Base-by-base conservation (phyloP, 1,140 invertebrate species). In the Monochamus saltuarius region DNA sequence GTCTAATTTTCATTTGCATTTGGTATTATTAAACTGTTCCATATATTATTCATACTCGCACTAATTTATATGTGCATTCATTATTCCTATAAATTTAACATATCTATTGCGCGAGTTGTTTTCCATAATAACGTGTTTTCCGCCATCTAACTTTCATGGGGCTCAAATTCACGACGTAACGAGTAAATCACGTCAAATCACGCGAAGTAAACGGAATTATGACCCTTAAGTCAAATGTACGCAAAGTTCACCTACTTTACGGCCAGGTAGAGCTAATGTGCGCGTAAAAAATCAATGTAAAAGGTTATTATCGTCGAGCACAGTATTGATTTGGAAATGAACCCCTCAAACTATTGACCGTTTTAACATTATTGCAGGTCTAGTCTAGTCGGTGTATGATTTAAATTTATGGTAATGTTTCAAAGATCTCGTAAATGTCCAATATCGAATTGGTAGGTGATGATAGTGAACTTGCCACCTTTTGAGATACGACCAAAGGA, bases 221-320 rank as follows among this genome's bases (percentile, higher is more conserved):
- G 53, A 55, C 11, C 52, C 47, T 56, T 36, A 45, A 42, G 51
- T 52, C 22, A 16, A 22, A n/a, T 14, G 38, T 56, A 46, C 38
- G 7, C 29, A 19, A 17, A 38, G 34, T 52, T 52, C 7, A 36
- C 19, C 49, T 35, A 52, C 17, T 35, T 52, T 35, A 52, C 36
- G 17, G 50, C n/a, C n/a, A 52, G 49, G 49, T 35, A 38, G 35
- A 35, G 7, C 35, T 52, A 35, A 52, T 52, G 50, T 52, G 29
- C 50, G 50, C 50, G 35, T 52, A 53, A 58, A 66, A 64, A 63
- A 66, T 66, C 64, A 66, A 64, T 66, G 61, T 43, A 52, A 60
- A 66, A 66, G 56, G 64, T 66, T 66, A 64, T 60, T 56, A 66
- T 52, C 39, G 57, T 54, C 59, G 45, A 55, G 60, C 49, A 43